Evolutionary conservation across 2,888 invertebrate species (phyloP), one percentile per base, ranked within the genome.

Genomic region (Helobdella robusta): DNA sequence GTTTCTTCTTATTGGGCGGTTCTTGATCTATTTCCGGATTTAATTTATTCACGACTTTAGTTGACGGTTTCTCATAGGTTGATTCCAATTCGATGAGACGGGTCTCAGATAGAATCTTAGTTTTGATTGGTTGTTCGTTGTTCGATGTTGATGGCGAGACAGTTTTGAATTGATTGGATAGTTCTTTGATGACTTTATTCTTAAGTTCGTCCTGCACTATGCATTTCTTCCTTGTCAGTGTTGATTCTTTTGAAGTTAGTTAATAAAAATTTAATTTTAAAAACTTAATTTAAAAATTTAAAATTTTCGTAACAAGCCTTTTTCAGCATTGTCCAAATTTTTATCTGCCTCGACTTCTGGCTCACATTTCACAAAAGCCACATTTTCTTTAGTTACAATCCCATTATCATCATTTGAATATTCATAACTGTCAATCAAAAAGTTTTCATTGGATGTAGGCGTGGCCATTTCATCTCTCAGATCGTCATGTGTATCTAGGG

Each of bases 21-120:
- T 62, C 62, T 20, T 20, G 20, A 25, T 62, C 62, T 18, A 44
- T 23, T 34, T 62, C 62, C 1, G 62, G 62, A 44, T 62, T 62
- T 34, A 62, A 20, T 15, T 48, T 62, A 28, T 62, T 62, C n/a
- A 62, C 62, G 20, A 30, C n/a, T 18, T 25, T 48, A 30, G 28
- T 32, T 18, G 48, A 32, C 1, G 48, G 11, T 20, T 48, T 62
- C 8, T 62, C 46, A 28, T 46, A 46, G 3, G 30, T 25, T 5
- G 50, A 25, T 32, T 62, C 62, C 11, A 62, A 30, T 20, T 62
- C 62, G 2, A 44, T 30, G 6, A 62, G 50, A 28, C 46, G 44
- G 1, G 50, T 40, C 20, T 62, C 62, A 2, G 62, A 50, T 48
- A 62, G 48, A 28, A 62, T 50, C 20, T 48, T 62, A 3, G 62